Evolutionary conservation across 2,888 invertebrate species (phyloP).

Genomic region (Drosophila koepferae): DNA sequence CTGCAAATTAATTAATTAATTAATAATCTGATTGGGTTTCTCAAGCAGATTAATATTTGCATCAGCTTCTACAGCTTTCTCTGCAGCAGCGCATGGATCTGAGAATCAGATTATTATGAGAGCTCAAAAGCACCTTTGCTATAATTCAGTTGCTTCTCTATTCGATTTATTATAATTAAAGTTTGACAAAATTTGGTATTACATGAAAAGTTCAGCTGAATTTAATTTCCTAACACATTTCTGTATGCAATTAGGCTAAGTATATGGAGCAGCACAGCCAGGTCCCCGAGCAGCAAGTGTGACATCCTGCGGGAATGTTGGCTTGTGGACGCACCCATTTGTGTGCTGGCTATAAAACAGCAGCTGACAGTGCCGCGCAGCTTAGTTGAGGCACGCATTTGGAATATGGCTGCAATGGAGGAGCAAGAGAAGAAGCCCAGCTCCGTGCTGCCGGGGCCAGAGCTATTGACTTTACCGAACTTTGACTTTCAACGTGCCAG

Average conservation of each 20-base stretch:
- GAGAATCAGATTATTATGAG: too few species aligned
- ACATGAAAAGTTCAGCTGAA: not conserved
- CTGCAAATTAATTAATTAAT: constrained; percentile 1
- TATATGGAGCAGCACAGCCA: constrained; percentile 16
- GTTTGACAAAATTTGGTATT: constrained; percentile 1
- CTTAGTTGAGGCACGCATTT: constrained; percentile 52
- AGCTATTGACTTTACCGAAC: constrained; percentile 64
- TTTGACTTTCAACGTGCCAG: constrained; percentile 64
- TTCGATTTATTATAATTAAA: not conserved
- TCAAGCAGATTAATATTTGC: not conserved
- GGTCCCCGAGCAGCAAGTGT: constrained; percentile 28
- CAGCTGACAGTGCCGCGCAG: constrained; percentile 26
- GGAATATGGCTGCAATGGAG: constrained; percentile 36
- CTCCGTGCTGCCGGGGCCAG: constrained; percentile 60
- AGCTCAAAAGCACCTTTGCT: too few species aligned
- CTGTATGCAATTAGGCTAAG: constrained; percentile 51
- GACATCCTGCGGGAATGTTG: constrained; percentile 50
- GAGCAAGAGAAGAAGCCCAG: constrained; percentile 43
- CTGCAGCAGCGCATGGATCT: too few species aligned
- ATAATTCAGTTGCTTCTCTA: too few species aligned
- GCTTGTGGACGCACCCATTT: constrained; percentile 47
- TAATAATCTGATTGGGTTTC: not conserved
- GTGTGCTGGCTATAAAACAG: constrained; percentile 59
- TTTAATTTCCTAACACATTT: constrained; percentile 7
- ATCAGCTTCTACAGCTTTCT: not conserved